phyloP scores from a whole-genome alignment of 2,888 invertebrate genomes.

The Drosophila greeni region DNA sequence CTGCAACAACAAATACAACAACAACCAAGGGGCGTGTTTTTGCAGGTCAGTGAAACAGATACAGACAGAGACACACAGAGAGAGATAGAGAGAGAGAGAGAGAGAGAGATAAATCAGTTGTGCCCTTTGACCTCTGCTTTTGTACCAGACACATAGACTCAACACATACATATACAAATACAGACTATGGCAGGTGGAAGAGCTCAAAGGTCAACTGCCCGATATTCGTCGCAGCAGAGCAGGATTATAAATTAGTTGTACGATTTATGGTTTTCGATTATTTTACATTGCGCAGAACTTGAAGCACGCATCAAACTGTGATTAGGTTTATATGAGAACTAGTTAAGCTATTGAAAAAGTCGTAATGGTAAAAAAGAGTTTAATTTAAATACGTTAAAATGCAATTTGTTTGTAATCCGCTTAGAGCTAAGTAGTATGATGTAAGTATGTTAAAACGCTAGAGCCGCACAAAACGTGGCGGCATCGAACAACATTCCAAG shows the following conservation, averaged over 20 bases:
- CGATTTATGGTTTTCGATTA: slow-evolving; percentile 43
- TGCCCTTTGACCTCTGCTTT: slow-evolving; percentile 38
- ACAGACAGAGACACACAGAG: slow-evolving; percentile 38
- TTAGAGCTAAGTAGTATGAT: slow-evolving; percentile 61
- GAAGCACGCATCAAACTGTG: slow-evolving; percentile 41
- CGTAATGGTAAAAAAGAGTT: slow-evolving; percentile 47
- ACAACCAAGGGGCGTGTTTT: slow-evolving; percentile 52
- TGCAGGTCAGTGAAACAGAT: slow-evolving; percentile 21
- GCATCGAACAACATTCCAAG: slow-evolving; percentile 64
- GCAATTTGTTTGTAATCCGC: slow-evolving; percentile 75
- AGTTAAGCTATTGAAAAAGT: slow-evolving; percentile 48
- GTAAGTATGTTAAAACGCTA: slow-evolving; percentile 52
- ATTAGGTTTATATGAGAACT: slow-evolving; percentile 53
- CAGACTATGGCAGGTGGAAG: slow-evolving; percentile 48
- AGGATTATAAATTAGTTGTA: slow-evolving; percentile 38
- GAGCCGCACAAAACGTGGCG: slow-evolving; percentile 37
- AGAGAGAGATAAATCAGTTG: slow-evolving; percentile 21
- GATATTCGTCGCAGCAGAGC: slow-evolving; percentile 44
- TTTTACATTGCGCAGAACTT: slow-evolving; percentile 58
- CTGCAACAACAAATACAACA: slow-evolving; percentile 85
- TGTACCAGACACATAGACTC: slow-evolving; percentile 44
- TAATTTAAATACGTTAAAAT: slow-evolving; percentile 70
- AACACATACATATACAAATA: slow-evolving; percentile 72
- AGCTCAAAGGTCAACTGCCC: slow-evolving; percentile 40
- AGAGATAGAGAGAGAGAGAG: slow-evolving; percentile 23